Evolutionary conservation across 2,888 invertebrate genomes (phyloP).

Genomic region (Ametastegia equiseti): DNA sequence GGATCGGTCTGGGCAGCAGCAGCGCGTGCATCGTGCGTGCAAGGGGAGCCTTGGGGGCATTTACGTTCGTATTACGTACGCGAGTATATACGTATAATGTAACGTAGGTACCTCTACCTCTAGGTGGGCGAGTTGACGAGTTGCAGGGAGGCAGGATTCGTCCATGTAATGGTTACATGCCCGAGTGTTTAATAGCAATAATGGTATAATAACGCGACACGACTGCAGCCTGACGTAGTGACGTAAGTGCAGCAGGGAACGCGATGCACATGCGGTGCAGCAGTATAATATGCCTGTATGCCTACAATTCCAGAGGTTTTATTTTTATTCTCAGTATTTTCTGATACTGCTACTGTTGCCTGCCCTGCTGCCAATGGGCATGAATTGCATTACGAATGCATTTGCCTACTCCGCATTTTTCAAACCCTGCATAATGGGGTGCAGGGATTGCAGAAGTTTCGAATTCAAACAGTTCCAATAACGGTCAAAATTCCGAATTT

Average conservation of each 20-base stretch:
- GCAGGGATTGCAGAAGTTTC: not conserved
- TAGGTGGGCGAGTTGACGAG: no score
- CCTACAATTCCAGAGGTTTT: not conserved
- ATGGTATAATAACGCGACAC: conserved; percentile 37
- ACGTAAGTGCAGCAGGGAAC: not conserved
- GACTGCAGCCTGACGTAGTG: not conserved
- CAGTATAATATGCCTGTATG: no score
- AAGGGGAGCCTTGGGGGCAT: conserved; percentile 56
- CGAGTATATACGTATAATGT: not conserved
- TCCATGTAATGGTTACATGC: not conserved
- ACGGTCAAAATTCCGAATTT: no score
- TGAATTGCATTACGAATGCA: not conserved
- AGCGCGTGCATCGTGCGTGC: conserved; percentile 46
- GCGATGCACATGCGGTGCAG: conserved; percentile 25
- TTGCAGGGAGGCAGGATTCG: no score
- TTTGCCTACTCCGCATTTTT: no score
- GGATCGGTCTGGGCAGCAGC: not conserved
- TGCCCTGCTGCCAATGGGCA: not conserved
- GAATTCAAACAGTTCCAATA: not conserved
- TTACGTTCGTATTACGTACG: not conserved
- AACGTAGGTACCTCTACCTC: no score
- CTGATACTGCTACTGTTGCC: not conserved
- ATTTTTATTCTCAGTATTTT: not conserved
- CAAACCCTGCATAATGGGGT: not conserved
- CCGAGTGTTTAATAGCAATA: conserved; percentile 26